Evolutionary conservation across 2,888 invertebrate genomes (phyloP).

Genomic region (Monoplex corrugatus): DNA sequence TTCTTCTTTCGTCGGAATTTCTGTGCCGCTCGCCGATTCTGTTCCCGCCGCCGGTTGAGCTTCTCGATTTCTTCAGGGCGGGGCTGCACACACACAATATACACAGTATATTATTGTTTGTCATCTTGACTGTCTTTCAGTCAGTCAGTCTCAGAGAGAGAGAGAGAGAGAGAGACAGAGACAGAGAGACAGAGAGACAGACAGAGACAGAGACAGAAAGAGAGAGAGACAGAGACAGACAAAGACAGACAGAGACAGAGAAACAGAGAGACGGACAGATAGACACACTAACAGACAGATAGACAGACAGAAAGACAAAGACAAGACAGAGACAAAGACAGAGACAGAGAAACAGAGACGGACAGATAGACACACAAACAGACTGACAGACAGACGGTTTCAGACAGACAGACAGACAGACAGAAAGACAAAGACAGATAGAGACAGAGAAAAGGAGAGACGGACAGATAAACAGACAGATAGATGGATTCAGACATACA

Average conservation of each 20-base stretch:
- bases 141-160: background rate
- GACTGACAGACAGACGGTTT: background rate
- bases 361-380: background rate
- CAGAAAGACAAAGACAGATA: background rate
- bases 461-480: background rate
- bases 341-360: background rate
- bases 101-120: background rate
- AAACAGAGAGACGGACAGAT: no score
- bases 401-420: background rate
- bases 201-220: conserved; percentile 3
- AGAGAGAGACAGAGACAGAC: background rate
- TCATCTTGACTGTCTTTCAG: background rate
- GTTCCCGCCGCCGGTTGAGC: conserved; percentile 60
- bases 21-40: conserved; percentile 65
- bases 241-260: no score
- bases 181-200: conserved; percentile 25
- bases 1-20: conserved; percentile 65
- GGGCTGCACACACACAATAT: conserved; percentile 54
- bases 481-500: background rate
- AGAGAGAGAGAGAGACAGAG: conserved; percentile 23
- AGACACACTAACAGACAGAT: background rate
- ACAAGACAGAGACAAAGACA: background rate
- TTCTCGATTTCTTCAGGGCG: conserved; percentile 63
- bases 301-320: background rate
- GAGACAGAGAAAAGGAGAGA: background rate